These are phyloP conservation scores for Morbakka virulenta DNA, from an alignment of 30 jellyfish, hydroid and myxozoan genomes.

Conservation along the genomic window DNA sequence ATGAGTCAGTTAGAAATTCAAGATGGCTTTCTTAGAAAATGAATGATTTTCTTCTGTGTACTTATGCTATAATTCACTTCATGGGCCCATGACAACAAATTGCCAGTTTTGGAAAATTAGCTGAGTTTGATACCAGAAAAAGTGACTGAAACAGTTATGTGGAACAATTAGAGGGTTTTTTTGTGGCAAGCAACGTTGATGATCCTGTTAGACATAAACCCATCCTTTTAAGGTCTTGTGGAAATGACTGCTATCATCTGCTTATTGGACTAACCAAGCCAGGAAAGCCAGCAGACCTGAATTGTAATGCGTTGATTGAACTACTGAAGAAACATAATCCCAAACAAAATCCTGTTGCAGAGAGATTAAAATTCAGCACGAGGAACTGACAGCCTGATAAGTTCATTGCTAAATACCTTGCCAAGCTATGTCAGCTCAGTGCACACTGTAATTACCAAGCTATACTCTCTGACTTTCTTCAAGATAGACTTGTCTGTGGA, in stretches of 20 bases:
- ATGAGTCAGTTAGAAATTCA: too few species aligned
- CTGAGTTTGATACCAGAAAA: background rate
- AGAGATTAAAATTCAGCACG: slow-evolving; percentile 34
- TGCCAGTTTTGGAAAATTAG: background rate
- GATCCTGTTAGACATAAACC: background rate
- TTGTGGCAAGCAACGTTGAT: background rate
- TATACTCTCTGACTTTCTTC: background rate
- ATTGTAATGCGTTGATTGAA: slow-evolving; percentile 20
- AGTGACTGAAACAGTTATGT: background rate
- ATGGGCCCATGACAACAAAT: too few species aligned
- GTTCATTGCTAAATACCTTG: slow-evolving; percentile 11
- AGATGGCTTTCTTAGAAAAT: too few species aligned
- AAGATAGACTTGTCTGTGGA: slow-evolving; percentile 45
- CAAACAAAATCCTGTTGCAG: slow-evolving; percentile 48
- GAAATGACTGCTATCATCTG: slow-evolving; percentile 18
- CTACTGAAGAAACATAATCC: slow-evolving; percentile 39
- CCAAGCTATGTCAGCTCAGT: background rate
- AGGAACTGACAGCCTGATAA: slow-evolving; percentile 28
- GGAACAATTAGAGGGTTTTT: background rate
- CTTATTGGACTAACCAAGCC: slow-evolving; percentile 13
- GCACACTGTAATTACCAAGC: slow-evolving; percentile 22
- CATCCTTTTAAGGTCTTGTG: slow-evolving; percentile 32
- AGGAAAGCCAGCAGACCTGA: slow-evolving; percentile 34
- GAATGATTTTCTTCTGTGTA: too few species aligned
- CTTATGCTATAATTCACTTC: too few species aligned